A percentile compares a stretch with the other conserved stretches of the same genome.
Evolutionary conservation across 2,113 vertebrate species (phyloP).

Genomic region (Calypte anna): DNA sequence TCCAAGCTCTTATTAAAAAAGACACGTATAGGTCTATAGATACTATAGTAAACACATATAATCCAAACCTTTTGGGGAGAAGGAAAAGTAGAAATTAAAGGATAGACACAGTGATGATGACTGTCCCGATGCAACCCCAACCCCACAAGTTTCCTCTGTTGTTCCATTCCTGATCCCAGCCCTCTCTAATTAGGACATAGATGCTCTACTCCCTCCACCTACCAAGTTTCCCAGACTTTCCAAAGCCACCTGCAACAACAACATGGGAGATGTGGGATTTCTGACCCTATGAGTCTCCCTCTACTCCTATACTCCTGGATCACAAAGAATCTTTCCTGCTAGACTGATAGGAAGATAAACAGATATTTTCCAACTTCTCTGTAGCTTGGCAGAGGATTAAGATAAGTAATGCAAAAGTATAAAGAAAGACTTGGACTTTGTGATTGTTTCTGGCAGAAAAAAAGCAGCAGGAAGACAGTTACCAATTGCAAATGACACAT

Average conservation of each 20-base stretch:
- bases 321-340: slow-evolving; percentile 21
- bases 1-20: background rate
- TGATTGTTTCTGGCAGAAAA: slow-evolving; percentile 22
- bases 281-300: background rate
- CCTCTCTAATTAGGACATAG: background rate
- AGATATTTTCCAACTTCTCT: slow-evolving; percentile 27
- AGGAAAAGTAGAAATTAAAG: background rate
- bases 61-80: background rate
- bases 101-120: background rate
- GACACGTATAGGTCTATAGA: background rate
- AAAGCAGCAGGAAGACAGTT: background rate
- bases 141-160: background rate
- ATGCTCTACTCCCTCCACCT: slow-evolving; percentile 36
- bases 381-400: slow-evolving; percentile 20
- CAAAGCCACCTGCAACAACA: slow-evolving; percentile 54
- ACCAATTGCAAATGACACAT: background rate
- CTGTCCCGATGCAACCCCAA: background rate
- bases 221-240: slow-evolving; percentile 16
- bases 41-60: background rate
- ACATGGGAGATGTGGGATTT: slow-evolving; percentile 13
- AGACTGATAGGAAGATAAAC: slow-evolving; percentile 9
- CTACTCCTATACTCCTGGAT: slow-evolving; percentile 17
- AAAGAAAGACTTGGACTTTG: slow-evolving; percentile 15
- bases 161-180: background rate
- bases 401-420: background rate